A percentile compares a stretch with the other conserved stretches of the same genome.
phyloP scores from a whole-genome alignment of 2,888 invertebrate genomes.

The Hydrotaea diabolus region DNA sequence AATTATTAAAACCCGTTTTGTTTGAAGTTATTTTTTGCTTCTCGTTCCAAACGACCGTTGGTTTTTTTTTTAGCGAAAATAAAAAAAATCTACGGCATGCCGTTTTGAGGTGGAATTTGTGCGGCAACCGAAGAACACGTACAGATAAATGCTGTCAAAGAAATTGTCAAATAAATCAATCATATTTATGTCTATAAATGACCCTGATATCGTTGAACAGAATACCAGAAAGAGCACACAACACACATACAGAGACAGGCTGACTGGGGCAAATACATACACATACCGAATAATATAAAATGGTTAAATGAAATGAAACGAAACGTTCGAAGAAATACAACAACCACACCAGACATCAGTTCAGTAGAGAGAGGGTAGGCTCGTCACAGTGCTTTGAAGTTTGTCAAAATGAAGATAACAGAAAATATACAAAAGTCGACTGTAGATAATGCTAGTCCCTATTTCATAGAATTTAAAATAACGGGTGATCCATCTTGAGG shows the following conservation, averaged over 20 bases:
- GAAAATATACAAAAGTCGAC: too few species aligned
- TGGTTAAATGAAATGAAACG: conserved; percentile 11
- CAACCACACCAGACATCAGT: background rate
- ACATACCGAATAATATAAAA: background rate
- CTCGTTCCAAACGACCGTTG: too few species aligned
- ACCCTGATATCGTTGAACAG: conserved; percentile 69
- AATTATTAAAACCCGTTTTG: conserved; percentile 16
- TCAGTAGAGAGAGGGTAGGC: background rate
- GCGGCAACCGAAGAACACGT: conserved; percentile 69
- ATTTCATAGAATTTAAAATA: too few species aligned
- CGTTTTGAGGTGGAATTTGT: conserved; percentile 8
- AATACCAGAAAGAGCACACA: conserved; percentile 20
- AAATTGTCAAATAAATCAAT: conserved; percentile 79
- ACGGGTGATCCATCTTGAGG: too few species aligned
- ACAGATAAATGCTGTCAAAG: conserved; percentile 74
- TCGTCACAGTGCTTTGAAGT: background rate
- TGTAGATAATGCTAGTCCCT: too few species aligned
- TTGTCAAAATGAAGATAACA: too few species aligned
- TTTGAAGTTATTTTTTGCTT: background rate
- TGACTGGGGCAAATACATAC: background rate
- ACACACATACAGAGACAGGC: background rate
- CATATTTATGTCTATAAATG: conserved; percentile 76
- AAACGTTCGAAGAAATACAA: background rate
- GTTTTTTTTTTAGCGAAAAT: background rate
- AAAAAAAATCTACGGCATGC: background rate